phyloP scores from a whole-genome alignment of 1,140 invertebrate genomes.

The Chymomyza costata region DNA sequence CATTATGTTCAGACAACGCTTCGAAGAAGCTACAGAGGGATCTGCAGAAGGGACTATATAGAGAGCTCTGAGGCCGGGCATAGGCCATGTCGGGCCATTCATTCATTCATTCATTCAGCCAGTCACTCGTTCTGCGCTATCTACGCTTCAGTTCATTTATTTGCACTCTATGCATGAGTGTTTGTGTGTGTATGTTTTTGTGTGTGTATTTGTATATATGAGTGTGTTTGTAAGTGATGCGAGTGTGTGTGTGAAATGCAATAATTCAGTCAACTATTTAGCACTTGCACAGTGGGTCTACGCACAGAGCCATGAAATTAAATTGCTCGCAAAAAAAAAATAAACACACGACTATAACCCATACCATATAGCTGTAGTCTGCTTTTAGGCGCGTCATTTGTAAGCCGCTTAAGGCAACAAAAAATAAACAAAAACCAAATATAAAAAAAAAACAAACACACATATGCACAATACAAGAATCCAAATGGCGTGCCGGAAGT shows the following conservation, averaged over 20 bases:
- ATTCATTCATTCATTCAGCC: conserved; percentile 4
- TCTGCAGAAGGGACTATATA: neutral
- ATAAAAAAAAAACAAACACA: neutral
- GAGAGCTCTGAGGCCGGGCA: neutral
- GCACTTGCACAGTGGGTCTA: conserved; percentile 58
- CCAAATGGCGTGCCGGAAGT: neutral
- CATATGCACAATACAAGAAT: neutral
- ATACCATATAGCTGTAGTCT: conserved; percentile 3
- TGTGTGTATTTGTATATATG: conserved; percentile 2
- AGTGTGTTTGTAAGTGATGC: conserved; percentile 3
- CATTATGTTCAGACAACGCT: conserved; percentile 51
- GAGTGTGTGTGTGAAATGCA: conserved; percentile 22
- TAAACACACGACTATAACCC: neutral
- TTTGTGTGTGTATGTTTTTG: neutral
- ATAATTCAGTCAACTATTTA: conserved; percentile 66
- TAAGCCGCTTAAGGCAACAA: conserved; percentile 26
- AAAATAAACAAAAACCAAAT: conserved; percentile 3
- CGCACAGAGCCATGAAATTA: conserved; percentile 65
- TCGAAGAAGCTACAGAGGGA: conserved; percentile 1
- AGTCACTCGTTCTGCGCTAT: conserved; percentile 30
- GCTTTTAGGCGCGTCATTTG: conserved; percentile 27
- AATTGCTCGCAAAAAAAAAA: conserved; percentile 23
- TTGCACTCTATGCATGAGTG: conserved; percentile 29
- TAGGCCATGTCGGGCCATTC: neutral
- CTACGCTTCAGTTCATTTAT: conserved; percentile 66